These are phyloP conservation scores for Danaus melanippus DNA, from an alignment of 1,140 invertebrate genomes.

Conservation along the genomic window DNA sequence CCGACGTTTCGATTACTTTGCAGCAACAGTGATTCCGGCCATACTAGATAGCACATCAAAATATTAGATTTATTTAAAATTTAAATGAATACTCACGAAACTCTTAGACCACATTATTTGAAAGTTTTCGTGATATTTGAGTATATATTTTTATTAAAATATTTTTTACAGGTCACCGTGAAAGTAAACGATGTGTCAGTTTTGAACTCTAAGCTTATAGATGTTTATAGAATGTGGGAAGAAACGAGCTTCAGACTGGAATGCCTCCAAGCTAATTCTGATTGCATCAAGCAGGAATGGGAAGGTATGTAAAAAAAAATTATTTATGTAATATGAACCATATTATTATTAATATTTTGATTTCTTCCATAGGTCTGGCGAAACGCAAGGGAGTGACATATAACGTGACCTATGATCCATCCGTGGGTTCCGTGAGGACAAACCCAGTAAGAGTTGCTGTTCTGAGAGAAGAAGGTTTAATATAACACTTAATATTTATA, in stretches of 20 bases:
- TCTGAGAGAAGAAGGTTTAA: slow-evolving; percentile 93
- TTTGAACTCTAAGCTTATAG: slow-evolving; percentile 76
- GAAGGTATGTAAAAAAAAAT: slow-evolving; percentile 43
- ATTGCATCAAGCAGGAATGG: slow-evolving; percentile 87
- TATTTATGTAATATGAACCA: too few species aligned
- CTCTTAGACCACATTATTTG: too few species aligned
- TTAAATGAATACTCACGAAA: too few species aligned
- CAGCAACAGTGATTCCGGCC: too few species aligned
- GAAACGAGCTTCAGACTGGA: slow-evolving; percentile 95
- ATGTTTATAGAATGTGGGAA: slow-evolving; percentile 91
- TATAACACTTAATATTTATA: too few species aligned
- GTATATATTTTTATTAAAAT: slow-evolving; percentile 6
- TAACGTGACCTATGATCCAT: slow-evolving; percentile 81
- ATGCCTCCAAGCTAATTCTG: slow-evolving; percentile 83
- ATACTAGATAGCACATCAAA: too few species aligned
- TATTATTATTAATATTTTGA: slow-evolving; percentile 10
- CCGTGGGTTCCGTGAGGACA: slow-evolving; percentile 59
- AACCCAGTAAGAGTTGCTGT: slow-evolving; percentile 85
- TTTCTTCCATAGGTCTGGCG: slow-evolving; percentile 52
- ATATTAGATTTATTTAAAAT: too few species aligned
- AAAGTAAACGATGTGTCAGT: slow-evolving; percentile 75
- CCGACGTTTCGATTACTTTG: too few species aligned
- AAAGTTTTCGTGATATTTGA: neutral
- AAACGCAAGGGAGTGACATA: slow-evolving; percentile 77
- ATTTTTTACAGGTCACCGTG: slow-evolving; percentile 58